phyloP scores from a whole-genome alignment of 2,113 vertebrate species.

The Dipodomys stephensi region DNA sequence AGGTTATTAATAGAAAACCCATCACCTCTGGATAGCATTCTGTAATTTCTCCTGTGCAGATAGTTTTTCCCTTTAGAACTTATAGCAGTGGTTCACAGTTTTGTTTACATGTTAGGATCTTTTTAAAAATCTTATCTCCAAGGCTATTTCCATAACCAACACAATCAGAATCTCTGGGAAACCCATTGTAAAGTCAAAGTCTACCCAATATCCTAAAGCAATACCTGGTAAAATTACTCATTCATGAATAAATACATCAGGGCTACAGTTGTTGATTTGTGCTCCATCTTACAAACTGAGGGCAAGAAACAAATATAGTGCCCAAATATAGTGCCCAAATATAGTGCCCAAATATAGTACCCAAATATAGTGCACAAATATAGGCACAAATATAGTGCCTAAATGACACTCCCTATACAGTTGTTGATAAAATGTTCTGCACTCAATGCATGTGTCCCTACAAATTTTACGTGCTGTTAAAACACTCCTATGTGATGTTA shows the following conservation, averaged over 20 bases:
- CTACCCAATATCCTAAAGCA: neutral
- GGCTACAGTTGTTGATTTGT: neutral
- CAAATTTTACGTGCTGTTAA: neutral
- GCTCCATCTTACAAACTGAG: neutral
- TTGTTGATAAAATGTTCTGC: neutral
- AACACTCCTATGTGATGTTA: neutral
- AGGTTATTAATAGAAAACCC: neutral
- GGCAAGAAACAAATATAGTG: neutral
- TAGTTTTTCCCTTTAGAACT: neutral
- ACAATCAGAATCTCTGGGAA: neutral
- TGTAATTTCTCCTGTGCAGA: neutral
- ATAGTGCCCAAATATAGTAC: neutral
- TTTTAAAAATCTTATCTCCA: neutral
- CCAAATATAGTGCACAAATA: neutral
- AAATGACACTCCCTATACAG: neutral
- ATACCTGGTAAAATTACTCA: neutral
- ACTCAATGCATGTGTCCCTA: neutral
- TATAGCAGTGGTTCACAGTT: neutral
- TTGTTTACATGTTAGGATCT: neutral
- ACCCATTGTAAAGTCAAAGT: neutral
- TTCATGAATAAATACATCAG: neutral
- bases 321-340: no score
- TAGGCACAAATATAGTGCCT: neutral
- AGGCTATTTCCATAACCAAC: neutral
- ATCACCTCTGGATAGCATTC: neutral